Evolutionary conservation across 1,140 invertebrate genomes (phyloP), one percentile per base, ranked within the genome.

Genomic region (Schmidtea mediterranea): DNA sequence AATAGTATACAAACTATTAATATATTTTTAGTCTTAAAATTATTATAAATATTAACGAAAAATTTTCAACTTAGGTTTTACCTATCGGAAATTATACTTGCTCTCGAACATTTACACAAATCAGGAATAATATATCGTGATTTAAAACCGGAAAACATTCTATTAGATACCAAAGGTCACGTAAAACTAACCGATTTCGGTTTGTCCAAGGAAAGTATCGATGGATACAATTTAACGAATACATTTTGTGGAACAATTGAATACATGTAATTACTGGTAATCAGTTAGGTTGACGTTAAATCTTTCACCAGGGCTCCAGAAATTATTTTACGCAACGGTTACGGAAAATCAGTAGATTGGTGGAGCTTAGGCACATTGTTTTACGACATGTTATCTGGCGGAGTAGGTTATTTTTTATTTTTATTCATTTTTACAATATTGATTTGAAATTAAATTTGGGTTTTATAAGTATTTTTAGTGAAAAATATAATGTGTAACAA

Each of bases 171-270:
- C 10, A 23, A 48, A 8, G 46, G 86, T 2, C 84, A 94, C 62
- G 80, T 89, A 37, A 72, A 83, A 53, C 82, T 94, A 53, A 84
- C 84, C 2, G 86, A 94, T 65, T 92, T 94, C 60, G 86, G 86
- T 43, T 90, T 92, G 83, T 90, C 86, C 65, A 89, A 90, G 62
- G 81, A 86, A 59, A 82, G 86, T 60, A 86, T 90, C 55, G 90
- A 82, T 64, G 69, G 82, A 51, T 82, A 89, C 61, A 76, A 81
- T 58, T 86, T 82, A 1, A 82, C 82, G 0, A 82, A 86, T 58
- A 90, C 84, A 1, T 94, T 92, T 68, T 92, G 86, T 62, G 86
- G 86, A 26, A 92, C 86, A 9, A 84, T 86, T 2, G 82, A 89
- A 65, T 92, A 90, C 57, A 89, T 92, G 79, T 40, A 72, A 77